These are phyloP conservation scores for Plagiodera versicolora DNA, from an alignment of 2,888 invertebrate genomes.

Conservation along the genomic window DNA sequence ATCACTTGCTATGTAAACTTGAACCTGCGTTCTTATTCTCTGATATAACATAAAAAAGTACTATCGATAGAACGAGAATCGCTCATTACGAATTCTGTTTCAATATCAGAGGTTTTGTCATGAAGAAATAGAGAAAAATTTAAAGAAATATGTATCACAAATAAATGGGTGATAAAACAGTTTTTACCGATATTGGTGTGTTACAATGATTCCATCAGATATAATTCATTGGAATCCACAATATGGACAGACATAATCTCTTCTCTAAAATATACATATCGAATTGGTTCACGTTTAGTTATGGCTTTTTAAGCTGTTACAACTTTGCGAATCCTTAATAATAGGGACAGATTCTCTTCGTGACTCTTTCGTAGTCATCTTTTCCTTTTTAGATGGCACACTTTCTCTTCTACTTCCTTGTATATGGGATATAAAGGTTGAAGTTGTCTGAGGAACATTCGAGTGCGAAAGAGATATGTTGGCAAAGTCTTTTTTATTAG, in stretches of 20 bases:
- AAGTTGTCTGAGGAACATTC: slow-evolving; percentile 41
- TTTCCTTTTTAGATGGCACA: slow-evolving; percentile 50
- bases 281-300: slow-evolving; percentile 16
- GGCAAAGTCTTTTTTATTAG: slow-evolving; percentile 61
- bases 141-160: slow-evolving; percentile 1
- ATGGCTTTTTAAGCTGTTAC: slow-evolving; percentile 47
- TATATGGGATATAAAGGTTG: slow-evolving; percentile 54
- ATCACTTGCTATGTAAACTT: too few relatives aligned
- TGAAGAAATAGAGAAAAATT: too few relatives aligned
- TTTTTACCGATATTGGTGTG: too few relatives aligned
- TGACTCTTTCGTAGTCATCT: slow-evolving; percentile 36
- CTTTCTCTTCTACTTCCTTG: slow-evolving; percentile 54
- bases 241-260: too few relatives aligned
- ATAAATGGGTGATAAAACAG: not conserved
- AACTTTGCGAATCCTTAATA: slow-evolving; percentile 55
- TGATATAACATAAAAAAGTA: too few relatives aligned
- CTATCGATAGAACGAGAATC: too few relatives aligned
- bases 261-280: not conserved
- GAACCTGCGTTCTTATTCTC: too few relatives aligned
- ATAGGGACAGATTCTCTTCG: slow-evolving; percentile 51
- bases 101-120: too few relatives aligned
- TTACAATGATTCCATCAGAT: too few relatives aligned
- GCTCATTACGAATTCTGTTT: too few relatives aligned
- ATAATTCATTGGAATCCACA: too few relatives aligned
- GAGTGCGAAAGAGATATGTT: slow-evolving; percentile 33